Base-by-base conservation (phyloP, 2,113 vertebrate species). In the Arenaria interpres region DNA sequence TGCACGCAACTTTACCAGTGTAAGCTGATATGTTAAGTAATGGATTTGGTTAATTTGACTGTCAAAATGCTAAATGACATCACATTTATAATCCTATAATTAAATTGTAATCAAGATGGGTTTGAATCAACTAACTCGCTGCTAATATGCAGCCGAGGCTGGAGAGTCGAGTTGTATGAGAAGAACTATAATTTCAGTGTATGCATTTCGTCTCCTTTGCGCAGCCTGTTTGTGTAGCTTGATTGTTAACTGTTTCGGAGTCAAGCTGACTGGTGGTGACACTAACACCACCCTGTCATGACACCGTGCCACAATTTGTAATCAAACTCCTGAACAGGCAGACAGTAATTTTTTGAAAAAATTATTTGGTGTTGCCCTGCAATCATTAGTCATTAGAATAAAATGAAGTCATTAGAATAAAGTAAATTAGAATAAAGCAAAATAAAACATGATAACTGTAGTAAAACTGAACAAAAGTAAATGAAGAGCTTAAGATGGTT, bases 11-110 rank as follows among this genome's bases (percentile, higher is more conserved):
- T 81, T 80, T 68, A 63, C 45, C 54, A 73, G 11, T 39, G 22
- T 93, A 82, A 85, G 19, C 75, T 88, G 79, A 74, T 85, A 37
- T 80, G 41, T 72, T 80, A 92, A 85, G 75, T 74, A 91, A 78
- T 85, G 74, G 84, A 63, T 90, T 59, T 90, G 33, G 87, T 85
- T 88, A 93, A 93, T 90, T 92, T 88, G 64, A 51, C 90, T 94
- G 90, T 90, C 88, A 78, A 66, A 94, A 90, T 90, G 71, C 71
- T 96, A 88, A 90, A 88, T 74, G 84, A 74, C 39, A 78, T 73
- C 60, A 73, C 74, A 81, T 88, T 48, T 85, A 77, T 96, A 88
- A 77, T 81, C 59, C 48, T 81, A 33, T 89, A 89, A 94, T 94
- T 95, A 88, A 88, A 88, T 48, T 85, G 75, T 59, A 93, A 69